Conservation (phyloP, 2,113 vertebrate genomes). For the Toxostoma redivivum region DNA sequence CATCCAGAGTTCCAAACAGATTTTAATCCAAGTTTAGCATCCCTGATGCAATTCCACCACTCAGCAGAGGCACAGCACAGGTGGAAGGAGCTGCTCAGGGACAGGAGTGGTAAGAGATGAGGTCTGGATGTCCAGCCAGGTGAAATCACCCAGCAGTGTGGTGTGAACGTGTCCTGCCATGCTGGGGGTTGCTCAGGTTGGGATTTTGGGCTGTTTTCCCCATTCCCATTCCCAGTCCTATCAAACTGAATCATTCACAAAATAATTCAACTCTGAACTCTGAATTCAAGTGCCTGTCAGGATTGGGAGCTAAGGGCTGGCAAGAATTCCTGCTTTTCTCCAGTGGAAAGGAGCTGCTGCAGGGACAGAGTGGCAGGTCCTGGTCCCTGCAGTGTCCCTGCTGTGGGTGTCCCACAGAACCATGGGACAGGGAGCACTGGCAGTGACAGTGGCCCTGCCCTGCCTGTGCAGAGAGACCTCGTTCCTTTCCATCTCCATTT, state of each 20-base stretch:
- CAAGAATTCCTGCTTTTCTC: background rate
- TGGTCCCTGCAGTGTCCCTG: rapidly evolving
- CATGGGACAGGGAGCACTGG: rapidly evolving
- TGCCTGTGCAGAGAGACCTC: background rate
- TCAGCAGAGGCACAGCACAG: background rate
- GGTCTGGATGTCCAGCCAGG: background rate
- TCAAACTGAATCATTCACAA: background rate
- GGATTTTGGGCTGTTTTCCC: background rate
- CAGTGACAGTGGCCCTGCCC: background rate
- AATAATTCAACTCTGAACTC: background rate
- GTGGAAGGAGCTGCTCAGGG: background rate
- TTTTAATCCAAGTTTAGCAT: background rate
- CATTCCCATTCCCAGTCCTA: background rate
- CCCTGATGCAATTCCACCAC: background rate
- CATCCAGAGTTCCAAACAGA: background rate
- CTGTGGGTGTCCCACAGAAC: background rate
- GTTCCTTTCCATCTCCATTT: background rate
- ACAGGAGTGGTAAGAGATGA: background rate
- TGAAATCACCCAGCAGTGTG: background rate
- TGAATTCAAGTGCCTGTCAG: background rate
- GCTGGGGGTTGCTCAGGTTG: background rate
- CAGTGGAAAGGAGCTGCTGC: background rate
- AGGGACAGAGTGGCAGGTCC: rapidly evolving
- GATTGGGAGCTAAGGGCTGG: background rate
- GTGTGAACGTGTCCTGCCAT: background rate